These are phyloP conservation scores for Salarias fasciatus DNA, from an alignment of 2,797 vertebrate species.

Conservation along the genomic window DNA sequence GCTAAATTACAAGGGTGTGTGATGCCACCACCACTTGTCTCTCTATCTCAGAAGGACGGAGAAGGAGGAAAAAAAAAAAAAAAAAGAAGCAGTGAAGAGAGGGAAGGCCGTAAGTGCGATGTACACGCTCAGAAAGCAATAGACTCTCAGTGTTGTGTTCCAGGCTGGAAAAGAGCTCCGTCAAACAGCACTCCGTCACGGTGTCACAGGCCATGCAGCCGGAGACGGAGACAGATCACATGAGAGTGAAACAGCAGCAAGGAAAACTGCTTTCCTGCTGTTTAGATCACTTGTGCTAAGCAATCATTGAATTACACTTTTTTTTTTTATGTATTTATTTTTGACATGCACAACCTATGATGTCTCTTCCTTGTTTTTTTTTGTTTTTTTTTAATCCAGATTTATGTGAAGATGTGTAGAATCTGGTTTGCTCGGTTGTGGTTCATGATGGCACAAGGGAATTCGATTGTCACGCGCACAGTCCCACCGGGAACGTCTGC, in stretches of 20 bases:
- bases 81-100: constrained; percentile 18
- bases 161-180: constrained; percentile 34
- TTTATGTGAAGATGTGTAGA: constrained; percentile 4
- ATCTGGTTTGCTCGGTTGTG: not conserved
- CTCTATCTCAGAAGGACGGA: constrained; percentile 15
- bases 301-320: constrained; percentile 4
- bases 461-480: not conserved
- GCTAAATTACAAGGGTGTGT: constrained; percentile 21
- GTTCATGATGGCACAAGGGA: not conserved
- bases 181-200: constrained; percentile 49
- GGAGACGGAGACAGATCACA: constrained; percentile 30
- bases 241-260: constrained; percentile 7
- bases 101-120: constrained; percentile 18
- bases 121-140: constrained; percentile 24
- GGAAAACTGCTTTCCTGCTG: constrained; percentile 8
- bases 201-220: constrained; percentile 40
- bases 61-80: constrained; percentile 8
- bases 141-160: constrained; percentile 28
- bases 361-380: too few relatives aligned
- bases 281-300: constrained; percentile 8
- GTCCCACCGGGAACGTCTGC: too few relatives aligned
- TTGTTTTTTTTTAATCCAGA: not conserved
- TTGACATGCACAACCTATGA: not conserved
- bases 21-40: constrained; percentile 30
- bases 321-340: too few relatives aligned